These are phyloP conservation scores for Eupsilia transversa DNA, from an alignment of 2,888 invertebrate species.

Conservation along the genomic window DNA sequence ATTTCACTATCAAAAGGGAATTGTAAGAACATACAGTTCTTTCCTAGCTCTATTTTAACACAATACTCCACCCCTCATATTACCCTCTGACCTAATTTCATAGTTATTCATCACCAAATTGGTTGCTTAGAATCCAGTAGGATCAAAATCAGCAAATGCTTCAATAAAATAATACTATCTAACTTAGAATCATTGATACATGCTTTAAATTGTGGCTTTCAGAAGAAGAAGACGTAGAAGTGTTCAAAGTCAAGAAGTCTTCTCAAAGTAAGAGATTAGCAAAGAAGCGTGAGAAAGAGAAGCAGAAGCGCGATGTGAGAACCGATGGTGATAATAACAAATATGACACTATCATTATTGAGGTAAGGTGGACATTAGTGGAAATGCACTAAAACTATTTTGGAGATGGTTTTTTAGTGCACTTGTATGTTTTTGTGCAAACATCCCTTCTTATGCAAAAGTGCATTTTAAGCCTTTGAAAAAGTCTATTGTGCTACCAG, in stretches of 20 bases:
- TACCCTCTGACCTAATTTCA: not conserved
- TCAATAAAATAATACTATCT: not conserved
- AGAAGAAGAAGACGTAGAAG: slow-evolving; percentile 95
- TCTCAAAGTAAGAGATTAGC: slow-evolving; percentile 97
- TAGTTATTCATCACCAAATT: not conserved
- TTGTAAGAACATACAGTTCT: not conserved
- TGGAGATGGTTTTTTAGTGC: slow-evolving; percentile 22
- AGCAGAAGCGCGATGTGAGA: slow-evolving; percentile 67
- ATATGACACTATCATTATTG: slow-evolving; percentile 82
- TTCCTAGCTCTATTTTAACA: not conserved
- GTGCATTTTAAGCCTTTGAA: not conserved
- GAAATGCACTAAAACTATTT: slow-evolving; percentile 28
- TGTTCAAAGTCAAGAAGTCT: slow-evolving; percentile 98
- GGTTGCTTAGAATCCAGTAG: not conserved
- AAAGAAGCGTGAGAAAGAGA: slow-evolving; percentile 95
- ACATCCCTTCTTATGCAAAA: no score
- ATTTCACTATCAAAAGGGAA: not conserved
- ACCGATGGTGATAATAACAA: slow-evolving; percentile 85
- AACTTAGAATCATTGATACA: not conserved
- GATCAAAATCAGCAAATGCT: not conserved
- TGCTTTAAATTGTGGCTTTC: slow-evolving; percentile 56
- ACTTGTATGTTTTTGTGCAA: not conserved
- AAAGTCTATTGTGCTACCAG: no score
- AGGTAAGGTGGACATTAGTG: slow-evolving; percentile 78
- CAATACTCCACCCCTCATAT: not conserved